Evolutionary conservation across 2,888 invertebrate species (phyloP).

Genomic region (Sericinus montela): DNA sequence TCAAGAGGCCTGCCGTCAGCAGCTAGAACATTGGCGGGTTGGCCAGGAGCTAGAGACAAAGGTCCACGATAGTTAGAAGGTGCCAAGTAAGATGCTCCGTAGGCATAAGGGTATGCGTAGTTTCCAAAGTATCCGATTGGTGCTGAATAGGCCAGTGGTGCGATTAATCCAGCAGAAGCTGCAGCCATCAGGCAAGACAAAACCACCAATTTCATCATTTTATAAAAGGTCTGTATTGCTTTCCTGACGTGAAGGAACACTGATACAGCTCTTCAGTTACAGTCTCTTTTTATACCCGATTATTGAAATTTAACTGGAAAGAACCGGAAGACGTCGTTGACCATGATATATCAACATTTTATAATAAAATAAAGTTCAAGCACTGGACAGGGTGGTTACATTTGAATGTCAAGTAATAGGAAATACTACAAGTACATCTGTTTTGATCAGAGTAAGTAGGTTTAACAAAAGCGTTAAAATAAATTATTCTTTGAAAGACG

Average conservation of each 20-base stretch:
- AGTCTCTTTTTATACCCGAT: constrained; percentile 47
- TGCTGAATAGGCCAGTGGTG: constrained; percentile 28
- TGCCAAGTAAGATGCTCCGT: constrained; percentile 35
- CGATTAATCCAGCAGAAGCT: constrained; percentile 59
- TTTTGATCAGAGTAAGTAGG: too few species aligned
- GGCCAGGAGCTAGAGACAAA: constrained; percentile 64
- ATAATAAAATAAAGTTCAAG: constrained; percentile 2
- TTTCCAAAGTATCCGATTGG: constrained; percentile 1
- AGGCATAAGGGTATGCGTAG: constrained; percentile 29
- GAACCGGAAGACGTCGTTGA: constrained; percentile 49
- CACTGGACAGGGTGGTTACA: neutral
- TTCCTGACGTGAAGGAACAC: constrained; percentile 44
- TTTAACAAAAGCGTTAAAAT: too few species aligned
- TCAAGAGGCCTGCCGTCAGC: constrained; percentile 68
- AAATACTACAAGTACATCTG: neutral
- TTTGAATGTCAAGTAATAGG: constrained; percentile 10
- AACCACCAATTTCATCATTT: constrained; percentile 79
- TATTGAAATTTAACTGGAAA: constrained; percentile 31
- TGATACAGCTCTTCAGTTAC: constrained; percentile 44
- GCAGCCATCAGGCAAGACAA: constrained; percentile 81
- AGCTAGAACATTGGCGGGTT: constrained; percentile 64
- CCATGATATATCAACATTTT: constrained; percentile 58
- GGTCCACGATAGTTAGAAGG: constrained; percentile 59
- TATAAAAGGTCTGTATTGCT: constrained; percentile 70
- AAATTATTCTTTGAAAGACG: too few species aligned